Conservation (phyloP, 2,797 vertebrate genomes). For the Psittacula echo region DNA sequence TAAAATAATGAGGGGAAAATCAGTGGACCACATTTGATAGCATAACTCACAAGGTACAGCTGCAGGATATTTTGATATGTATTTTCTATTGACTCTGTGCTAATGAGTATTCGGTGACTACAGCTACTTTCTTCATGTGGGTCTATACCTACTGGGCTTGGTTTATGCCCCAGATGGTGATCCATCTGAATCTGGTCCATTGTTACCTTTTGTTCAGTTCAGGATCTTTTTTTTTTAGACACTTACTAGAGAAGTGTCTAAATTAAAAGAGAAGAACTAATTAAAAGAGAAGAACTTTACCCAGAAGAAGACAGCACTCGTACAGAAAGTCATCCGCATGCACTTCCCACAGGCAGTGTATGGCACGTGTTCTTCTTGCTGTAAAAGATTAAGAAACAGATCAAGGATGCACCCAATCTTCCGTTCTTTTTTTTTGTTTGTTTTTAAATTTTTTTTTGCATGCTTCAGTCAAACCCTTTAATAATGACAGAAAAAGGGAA, state of each 20-base stretch:
- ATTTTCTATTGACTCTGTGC: background rate
- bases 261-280: background rate
- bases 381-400: slow-evolving; percentile 33
- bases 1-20: background rate
- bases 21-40: background rate
- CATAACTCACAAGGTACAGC: background rate
- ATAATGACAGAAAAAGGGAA: background rate
- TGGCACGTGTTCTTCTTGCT: slow-evolving; percentile 89
- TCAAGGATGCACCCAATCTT: background rate
- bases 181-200: background rate
- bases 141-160: background rate
- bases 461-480: background rate
- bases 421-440: background rate
- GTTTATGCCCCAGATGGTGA: background rate
- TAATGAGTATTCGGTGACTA: background rate
- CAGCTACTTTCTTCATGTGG: background rate
- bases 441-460: background rate
- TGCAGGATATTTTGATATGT: background rate
- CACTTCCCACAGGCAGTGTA: slow-evolving; percentile 87
- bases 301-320: slow-evolving; percentile 93
- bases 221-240: background rate
- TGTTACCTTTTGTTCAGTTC: background rate
- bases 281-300: slow-evolving; percentile 76
- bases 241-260: background rate
- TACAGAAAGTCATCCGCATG: slow-evolving; percentile 85